Conservation (phyloP, 30 jellyfish, hydroid and myxozoan species). For the Mastigias papua region DNA sequence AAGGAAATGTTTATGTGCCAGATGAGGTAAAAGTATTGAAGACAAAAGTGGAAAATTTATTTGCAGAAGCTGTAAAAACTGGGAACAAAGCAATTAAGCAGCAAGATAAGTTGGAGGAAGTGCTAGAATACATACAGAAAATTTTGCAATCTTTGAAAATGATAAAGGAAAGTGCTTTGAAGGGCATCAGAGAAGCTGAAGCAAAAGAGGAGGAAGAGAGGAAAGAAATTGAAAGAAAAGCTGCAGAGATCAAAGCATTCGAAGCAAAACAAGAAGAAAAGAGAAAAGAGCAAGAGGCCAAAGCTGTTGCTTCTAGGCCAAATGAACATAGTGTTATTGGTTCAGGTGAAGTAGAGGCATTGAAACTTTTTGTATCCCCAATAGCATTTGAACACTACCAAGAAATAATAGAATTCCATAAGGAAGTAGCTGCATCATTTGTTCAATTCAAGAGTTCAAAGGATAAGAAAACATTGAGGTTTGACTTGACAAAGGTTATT, state of each 20-base stretch:
- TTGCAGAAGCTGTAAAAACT: background rate
- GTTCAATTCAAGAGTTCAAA: slow-evolving; percentile 10
- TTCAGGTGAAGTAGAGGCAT: slow-evolving; percentile 2
- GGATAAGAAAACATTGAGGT: slow-evolving; percentile 61
- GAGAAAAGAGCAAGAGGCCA: slow-evolving; percentile 1
- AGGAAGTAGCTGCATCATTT: slow-evolving; percentile 16
- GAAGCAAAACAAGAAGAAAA: slow-evolving; percentile 32
- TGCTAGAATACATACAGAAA: background rate
- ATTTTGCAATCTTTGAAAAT: background rate
- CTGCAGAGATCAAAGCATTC: slow-evolving; percentile 20
- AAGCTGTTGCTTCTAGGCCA: slow-evolving; percentile 1
- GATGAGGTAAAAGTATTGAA: background rate
- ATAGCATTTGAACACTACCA: slow-evolving; percentile 63
- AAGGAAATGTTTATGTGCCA: background rate
- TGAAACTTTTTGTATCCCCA: slow-evolving; percentile 40
- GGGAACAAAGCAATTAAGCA: slow-evolving; percentile 11
- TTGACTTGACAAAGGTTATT: slow-evolving; percentile 70
- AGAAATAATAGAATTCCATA: slow-evolving; percentile 37
- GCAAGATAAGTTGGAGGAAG: slow-evolving; percentile 35
- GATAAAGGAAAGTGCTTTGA: slow-evolving; percentile 5
- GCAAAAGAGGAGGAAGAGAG: slow-evolving; percentile 58
- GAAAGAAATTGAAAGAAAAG: slow-evolving; percentile 52
- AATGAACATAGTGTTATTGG: background rate
- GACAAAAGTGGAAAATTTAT: background rate
- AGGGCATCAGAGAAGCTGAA: slow-evolving; percentile 57